phyloP scores from a whole-genome alignment of 2,113 vertebrate species.

The Brachypteracias leptosomus region DNA sequence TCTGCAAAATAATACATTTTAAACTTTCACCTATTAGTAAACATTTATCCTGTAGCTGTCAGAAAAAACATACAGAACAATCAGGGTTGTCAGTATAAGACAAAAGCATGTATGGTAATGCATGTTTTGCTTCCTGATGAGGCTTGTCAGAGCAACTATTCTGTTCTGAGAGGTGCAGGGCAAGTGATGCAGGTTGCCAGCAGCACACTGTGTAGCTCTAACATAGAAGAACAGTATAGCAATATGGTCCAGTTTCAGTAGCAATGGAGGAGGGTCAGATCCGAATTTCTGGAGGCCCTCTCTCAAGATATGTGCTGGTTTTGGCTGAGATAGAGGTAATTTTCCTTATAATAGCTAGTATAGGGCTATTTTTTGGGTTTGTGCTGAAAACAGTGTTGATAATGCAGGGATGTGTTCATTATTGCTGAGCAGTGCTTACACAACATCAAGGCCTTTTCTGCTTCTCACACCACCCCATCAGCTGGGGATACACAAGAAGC shows the following conservation, averaged over 20 bases:
- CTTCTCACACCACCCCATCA: background rate
- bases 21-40: background rate
- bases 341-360: background rate
- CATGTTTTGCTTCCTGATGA: background rate
- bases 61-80: background rate
- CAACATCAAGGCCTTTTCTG: background rate
- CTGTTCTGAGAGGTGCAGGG: background rate
- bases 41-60: background rate
- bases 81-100: background rate
- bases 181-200: constrained; percentile 2
- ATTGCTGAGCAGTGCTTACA: background rate
- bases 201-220: background rate
- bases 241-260: background rate
- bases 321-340: background rate
- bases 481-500: background rate
- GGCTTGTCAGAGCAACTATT: constrained; percentile 21
- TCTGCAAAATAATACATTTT: background rate
- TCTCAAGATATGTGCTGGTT: background rate
- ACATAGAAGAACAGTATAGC: background rate
- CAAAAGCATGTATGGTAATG: background rate
- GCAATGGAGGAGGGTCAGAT: background rate
- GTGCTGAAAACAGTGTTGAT: background rate
- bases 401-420: background rate
- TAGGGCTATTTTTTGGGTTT: background rate
- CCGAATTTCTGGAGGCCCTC: background rate